A percentile compares a stretch with the other conserved stretches of the same genome.
Evolutionary conservation across 1,140 invertebrate species (phyloP).

Genomic region (Tetramorium alpestre): DNA sequence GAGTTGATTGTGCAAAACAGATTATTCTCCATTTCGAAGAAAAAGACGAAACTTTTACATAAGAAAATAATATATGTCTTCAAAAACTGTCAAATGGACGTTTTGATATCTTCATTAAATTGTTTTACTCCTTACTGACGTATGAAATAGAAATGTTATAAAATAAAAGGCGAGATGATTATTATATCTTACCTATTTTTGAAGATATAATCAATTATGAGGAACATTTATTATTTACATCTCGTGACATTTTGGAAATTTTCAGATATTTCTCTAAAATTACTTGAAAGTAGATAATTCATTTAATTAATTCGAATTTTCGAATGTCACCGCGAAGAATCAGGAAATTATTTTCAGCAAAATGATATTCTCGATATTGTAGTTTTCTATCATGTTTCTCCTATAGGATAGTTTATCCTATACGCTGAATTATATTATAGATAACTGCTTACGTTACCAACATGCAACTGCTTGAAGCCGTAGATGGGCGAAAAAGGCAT

Average conservation of each 20-base stretch:
- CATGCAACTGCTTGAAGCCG: neutral
- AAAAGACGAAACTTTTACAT: neutral
- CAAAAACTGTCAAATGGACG: neutral
- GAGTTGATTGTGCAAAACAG: too few species aligned
- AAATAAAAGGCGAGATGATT: neutral
- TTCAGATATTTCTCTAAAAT: neutral
- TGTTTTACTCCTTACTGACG: neutral
- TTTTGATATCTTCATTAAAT: neutral
- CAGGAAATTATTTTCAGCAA: neutral
- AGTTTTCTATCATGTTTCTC: neutral
- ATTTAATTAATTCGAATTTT: neutral
- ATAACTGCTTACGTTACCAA: neutral
- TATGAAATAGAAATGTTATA: neutral
- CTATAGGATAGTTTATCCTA: neutral
- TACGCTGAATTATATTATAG: conserved; percentile 1
- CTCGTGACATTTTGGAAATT: neutral
- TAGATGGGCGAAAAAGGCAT: neutral
- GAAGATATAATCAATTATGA: neutral
- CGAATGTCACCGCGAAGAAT: neutral
- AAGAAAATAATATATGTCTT: neutral
- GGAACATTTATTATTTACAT: neutral
- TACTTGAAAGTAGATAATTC: neutral
- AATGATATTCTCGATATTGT: too few species aligned
- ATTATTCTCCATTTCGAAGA: neutral
- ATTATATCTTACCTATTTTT: neutral